Evolutionary conservation across 2,797 vertebrate genomes (phyloP).

Genomic region (Nannoperca australis): DNA sequence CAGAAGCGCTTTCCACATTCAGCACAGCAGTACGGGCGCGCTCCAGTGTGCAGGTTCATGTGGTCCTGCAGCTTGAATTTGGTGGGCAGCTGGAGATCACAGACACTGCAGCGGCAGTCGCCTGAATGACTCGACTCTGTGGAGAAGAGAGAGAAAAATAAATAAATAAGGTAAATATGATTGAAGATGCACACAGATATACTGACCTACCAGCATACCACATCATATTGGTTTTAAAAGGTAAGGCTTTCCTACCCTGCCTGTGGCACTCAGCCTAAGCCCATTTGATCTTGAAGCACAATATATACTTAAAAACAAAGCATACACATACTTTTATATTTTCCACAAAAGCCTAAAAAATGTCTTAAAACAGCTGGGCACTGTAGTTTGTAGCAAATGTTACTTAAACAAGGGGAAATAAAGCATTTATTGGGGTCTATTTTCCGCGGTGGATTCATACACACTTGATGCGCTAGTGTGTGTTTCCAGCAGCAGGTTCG

Average conservation of each 20-base stretch:
- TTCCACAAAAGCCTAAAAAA: too few species aligned
- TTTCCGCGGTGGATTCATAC: neutral
- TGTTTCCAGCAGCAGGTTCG: neutral
- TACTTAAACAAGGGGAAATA: neutral
- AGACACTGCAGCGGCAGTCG: conserved; percentile 77
- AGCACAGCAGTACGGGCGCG: conserved; percentile 82
- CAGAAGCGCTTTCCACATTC: conserved; percentile 87
- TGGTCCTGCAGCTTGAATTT: conserved; percentile 83
- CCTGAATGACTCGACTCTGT: conserved; percentile 57
- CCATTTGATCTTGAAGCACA: neutral
- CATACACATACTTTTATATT: neutral
- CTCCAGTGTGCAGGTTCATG: conserved; percentile 85
- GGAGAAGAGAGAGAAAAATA: neutral
- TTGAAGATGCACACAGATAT: neutral
- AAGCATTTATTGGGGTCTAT: neutral
- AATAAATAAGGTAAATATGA: neutral
- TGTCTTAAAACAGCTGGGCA: neutral
- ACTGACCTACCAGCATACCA: neutral
- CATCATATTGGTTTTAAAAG: neutral
- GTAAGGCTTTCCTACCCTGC: neutral
- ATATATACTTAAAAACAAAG: neutral
- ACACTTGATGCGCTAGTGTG: neutral
- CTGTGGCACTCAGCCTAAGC: neutral
- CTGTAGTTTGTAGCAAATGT: neutral
- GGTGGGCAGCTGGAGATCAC: conserved; percentile 77